Conservation (phyloP, 2,113 vertebrate species). For the Pao palembangensis region DNA sequence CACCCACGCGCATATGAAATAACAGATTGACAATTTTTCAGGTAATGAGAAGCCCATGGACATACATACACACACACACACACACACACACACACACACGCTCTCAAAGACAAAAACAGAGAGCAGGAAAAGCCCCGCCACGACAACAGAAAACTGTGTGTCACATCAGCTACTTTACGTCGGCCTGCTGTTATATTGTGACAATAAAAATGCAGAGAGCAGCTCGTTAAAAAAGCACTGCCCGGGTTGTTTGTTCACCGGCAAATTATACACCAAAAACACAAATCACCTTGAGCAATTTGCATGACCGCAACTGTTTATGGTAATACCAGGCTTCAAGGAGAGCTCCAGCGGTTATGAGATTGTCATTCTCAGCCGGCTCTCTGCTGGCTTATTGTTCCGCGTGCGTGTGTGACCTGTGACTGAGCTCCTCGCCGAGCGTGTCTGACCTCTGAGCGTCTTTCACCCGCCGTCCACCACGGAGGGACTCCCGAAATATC, state of each 20-base stretch:
- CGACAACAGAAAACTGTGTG: conserved; percentile 21
- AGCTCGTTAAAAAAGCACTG: conserved; percentile 12
- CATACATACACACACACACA: conserved; percentile 6
- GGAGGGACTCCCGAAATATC: conserved; percentile 75
- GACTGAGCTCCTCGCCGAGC: conserved; percentile 45
- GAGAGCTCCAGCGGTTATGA: conserved; percentile 36
- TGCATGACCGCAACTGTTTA: conserved; percentile 39
- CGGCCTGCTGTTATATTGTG: conserved; percentile 8
- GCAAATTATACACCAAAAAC: conserved; percentile 35
- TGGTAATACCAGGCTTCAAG: conserved; percentile 51
- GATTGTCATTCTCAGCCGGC: conserved; percentile 57
- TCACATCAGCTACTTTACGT: conserved; percentile 1
- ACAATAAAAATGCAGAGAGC: no score
- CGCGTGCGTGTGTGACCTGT: conserved; percentile 41
- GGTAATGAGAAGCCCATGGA: conserved; percentile 26
- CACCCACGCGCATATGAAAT: conserved; percentile 4
- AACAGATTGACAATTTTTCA: conserved; percentile 21
- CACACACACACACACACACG: conserved; percentile 7
- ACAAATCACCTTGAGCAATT: conserved; percentile 46
- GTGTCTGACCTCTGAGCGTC: conserved; percentile 59
- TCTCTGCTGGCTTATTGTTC: conserved; percentile 51
- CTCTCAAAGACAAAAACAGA: conserved; percentile 10
- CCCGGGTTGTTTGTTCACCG: conserved; percentile 20
- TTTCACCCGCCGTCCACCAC: conserved; percentile 32
- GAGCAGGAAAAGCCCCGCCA: neutral